Conservation (phyloP, 2,113 vertebrate genomes). For the Anolis sagrei region DNA sequence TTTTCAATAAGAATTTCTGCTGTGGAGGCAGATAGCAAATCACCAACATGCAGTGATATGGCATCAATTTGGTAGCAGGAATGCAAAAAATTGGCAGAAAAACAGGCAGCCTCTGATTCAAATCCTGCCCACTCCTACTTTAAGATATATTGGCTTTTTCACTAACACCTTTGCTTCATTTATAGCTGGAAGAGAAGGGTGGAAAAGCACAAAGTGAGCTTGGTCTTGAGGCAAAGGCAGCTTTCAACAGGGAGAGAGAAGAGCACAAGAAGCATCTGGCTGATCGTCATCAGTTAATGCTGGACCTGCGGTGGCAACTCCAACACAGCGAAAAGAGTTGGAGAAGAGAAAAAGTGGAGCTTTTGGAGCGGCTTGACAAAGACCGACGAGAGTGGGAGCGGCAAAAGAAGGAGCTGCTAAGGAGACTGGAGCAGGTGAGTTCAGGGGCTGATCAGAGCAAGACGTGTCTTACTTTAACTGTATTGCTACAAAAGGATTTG, state of each 20-base stretch:
- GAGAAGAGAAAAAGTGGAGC: conserved; percentile 87
- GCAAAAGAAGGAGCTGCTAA: conserved; percentile 86
- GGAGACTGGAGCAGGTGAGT: conserved; percentile 83
- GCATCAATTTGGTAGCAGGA: not conserved
- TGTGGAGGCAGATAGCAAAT: no score
- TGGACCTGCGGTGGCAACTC: conserved; percentile 94
- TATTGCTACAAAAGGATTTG: not conserved
- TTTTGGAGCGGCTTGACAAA: conserved; percentile 85
- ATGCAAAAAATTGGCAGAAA: not conserved
- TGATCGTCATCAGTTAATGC: conserved; percentile 85
- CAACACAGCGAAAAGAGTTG: conserved; percentile 91
- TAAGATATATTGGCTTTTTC: not conserved
- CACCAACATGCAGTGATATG: not conserved
- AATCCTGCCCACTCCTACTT: not conserved
- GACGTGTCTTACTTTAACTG: not conserved
- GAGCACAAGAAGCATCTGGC: conserved; percentile 89
- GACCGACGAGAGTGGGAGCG: conserved; percentile 89
- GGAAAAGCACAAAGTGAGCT: conserved; percentile 68
- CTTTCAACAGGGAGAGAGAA: conserved; percentile 84
- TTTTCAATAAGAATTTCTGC: no score
- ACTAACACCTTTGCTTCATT: conserved; percentile 45
- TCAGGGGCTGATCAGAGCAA: not conserved
- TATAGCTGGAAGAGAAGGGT: conserved; percentile 76
- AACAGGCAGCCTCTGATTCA: not conserved
- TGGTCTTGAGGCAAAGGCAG: conserved; percentile 70